Evolutionary conservation across 1,140 invertebrate species (phyloP), one percentile per base, ranked within the genome.

Genomic region (Ruditapes philippinarum): DNA sequence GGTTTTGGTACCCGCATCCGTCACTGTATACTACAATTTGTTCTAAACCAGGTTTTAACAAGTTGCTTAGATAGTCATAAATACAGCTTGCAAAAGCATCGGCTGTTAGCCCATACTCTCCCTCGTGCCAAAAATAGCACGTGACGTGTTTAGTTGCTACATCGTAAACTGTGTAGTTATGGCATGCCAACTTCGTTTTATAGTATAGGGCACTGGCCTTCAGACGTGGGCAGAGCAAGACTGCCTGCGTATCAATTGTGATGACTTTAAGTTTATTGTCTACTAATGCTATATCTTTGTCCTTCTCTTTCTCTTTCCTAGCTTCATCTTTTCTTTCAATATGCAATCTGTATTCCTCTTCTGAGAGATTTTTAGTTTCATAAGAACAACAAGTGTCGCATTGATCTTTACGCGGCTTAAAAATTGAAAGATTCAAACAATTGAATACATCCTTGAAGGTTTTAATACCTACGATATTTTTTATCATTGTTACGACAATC

Each of bases 111-210:
- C 94, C 94, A 40, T 92, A 91, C 73, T 95, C 91, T 7, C 91
- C 92, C 49, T 96, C 96, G 89, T 95, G 92, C 93, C 96, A 96
- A 40, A 96, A 91, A 89, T 96, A 70, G 25, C 65, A 70, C n/a
- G 65, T 70, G n/a, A 33, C 31, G 22, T 70, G 9, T 25, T 40
- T 70, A 17, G n/a, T 70, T 9, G n/a, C 25, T 31, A 70, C n/a
- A 4, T 70, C 36, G n/a, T 11, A 31, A 4, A 70, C 22, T 12
- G 65, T 70, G 33, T 51, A 33, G 22, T 9, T 70, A 25, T 70
- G 65, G 33, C 65, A 70, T 9, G 65, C n/a, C 36, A 70, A 25
- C 36, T 70, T 25, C 12, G 51, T 38, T 25, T 70, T 70, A 70
- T 70, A 70, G n/a, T 70, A 70, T 9, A 70, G 22, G 14, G 31